Percentiles rank a stretch among this genome's conserved stretches.
phyloP scores from a whole-genome alignment of 1,140 invertebrate genomes.

The Drosophila chauvacae region DNA sequence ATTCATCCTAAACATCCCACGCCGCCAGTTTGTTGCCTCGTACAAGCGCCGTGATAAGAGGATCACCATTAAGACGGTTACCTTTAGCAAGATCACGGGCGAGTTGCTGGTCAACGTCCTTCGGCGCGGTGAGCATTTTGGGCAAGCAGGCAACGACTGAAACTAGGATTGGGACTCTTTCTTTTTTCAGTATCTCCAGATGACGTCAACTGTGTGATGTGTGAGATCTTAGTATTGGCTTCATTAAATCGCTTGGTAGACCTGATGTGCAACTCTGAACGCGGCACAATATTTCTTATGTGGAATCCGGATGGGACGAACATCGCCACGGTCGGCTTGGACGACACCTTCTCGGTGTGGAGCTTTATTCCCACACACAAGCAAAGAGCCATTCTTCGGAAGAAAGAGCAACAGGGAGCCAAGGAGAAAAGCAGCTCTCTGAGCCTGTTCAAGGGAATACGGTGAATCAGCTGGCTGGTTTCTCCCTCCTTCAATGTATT shows the following conservation, averaged over 20 bases:
- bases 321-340: constrained; percentile 70
- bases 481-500: background rate
- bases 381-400: constrained; percentile 9
- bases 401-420: background rate
- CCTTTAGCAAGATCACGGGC: constrained; percentile 76
- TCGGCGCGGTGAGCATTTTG: constrained; percentile 39
- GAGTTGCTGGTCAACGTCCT: constrained; percentile 76
- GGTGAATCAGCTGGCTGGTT: constrained; percentile 15
- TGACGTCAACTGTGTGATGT: constrained; percentile 35
- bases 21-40: constrained; percentile 66
- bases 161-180: background rate
- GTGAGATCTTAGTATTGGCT: constrained; percentile 71
- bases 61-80: constrained; percentile 63
- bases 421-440: constrained; percentile 25
- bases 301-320: constrained; percentile 78
- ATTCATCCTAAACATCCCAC: constrained; percentile 64
- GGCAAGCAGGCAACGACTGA: background rate
- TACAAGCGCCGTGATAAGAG: constrained; percentile 66
- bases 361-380: constrained; percentile 61
- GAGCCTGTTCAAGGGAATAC: constrained; percentile 39
- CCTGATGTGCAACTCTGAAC: constrained; percentile 54
- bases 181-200: constrained; percentile 21
- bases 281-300: constrained; percentile 73
- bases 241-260: constrained; percentile 78
- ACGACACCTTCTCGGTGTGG: constrained; percentile 78